Evolutionary conservation across 2,797 vertebrate species (phyloP).

Genomic region (Sebastolobus altivelis): DNA sequence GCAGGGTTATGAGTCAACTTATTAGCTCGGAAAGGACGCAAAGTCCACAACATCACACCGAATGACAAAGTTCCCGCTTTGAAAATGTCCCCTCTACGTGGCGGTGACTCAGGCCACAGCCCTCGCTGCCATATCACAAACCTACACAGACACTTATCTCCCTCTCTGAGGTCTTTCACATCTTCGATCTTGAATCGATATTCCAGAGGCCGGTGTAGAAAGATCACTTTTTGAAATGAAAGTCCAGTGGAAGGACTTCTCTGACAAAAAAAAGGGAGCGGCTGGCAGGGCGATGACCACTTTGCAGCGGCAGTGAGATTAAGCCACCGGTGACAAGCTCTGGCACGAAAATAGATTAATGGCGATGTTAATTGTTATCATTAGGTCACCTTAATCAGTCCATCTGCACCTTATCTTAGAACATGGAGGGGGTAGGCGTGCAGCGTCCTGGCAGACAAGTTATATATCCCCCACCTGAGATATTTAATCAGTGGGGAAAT

Average conservation of each 20-base stretch:
- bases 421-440: neutral
- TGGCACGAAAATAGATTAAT: slow-evolving; percentile 38
- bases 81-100: slow-evolving; percentile 5
- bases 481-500: slow-evolving; percentile 20
- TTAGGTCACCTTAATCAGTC: neutral
- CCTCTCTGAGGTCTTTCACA: slow-evolving; percentile 29
- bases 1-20: slow-evolving; percentile 24
- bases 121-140: slow-evolving; percentile 16
- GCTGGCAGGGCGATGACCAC: slow-evolving; percentile 67
- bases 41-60: slow-evolving; percentile 3
- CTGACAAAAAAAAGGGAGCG: slow-evolving; percentile 70
- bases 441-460: neutral
- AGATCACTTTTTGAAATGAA: slow-evolving; percentile 37
- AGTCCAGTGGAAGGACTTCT: slow-evolving; percentile 44
- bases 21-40: slow-evolving; percentile 3
- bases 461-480: slow-evolving; percentile 15
- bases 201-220: slow-evolving; percentile 11
- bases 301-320: slow-evolving; percentile 56
- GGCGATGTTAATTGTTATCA: slow-evolving; percentile 6
- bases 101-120: slow-evolving; percentile 58
- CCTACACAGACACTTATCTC: slow-evolving; percentile 18
- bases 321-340: slow-evolving; percentile 30
- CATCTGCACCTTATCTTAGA: neutral
- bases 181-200: slow-evolving; percentile 34
- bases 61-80: slow-evolving; percentile 57